Conservation (phyloP, 2,888 invertebrate genomes). For the Alloplasta piceator region DNA sequence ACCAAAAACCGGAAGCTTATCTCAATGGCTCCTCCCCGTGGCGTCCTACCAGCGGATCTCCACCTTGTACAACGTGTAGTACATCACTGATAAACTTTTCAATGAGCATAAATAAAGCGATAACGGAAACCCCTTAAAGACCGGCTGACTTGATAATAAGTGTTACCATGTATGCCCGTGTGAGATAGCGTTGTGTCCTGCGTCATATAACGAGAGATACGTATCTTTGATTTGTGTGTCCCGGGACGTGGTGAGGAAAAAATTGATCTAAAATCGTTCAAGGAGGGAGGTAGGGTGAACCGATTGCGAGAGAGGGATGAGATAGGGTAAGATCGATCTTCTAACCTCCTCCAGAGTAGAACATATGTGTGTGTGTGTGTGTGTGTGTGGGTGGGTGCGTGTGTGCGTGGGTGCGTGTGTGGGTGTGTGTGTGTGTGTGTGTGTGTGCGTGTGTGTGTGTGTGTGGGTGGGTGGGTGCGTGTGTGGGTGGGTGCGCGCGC, state of each 20-base stretch:
- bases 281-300: background rate
- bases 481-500: no score
- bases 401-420: no score
- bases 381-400: background rate
- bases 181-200: background rate
- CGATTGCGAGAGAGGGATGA: background rate
- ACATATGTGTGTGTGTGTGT: background rate
- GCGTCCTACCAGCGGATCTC: no score
- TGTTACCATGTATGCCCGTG: constrained; percentile 2
- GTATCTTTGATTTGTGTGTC: constrained; percentile 43
- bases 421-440: no score
- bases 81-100: constrained; percentile 49
- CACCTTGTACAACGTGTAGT: constrained; percentile 6
- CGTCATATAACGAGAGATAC: background rate
- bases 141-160: constrained; percentile 30
- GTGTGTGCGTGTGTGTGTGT: no score
- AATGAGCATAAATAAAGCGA: constrained; percentile 57
- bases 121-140: constrained; percentile 29
- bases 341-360: constrained; percentile 21
- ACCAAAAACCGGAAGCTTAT: constrained; percentile 58
- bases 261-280: constrained; percentile 18
- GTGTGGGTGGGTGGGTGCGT: no score
- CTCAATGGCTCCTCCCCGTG: background rate
- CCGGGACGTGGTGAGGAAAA: constrained; percentile 13
- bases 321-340: constrained; percentile 53